Evolutionary conservation across 2,113 vertebrate species (phyloP), one percentile per base, ranked within the genome.

Genomic region (Collichthys lucidus): DNA sequence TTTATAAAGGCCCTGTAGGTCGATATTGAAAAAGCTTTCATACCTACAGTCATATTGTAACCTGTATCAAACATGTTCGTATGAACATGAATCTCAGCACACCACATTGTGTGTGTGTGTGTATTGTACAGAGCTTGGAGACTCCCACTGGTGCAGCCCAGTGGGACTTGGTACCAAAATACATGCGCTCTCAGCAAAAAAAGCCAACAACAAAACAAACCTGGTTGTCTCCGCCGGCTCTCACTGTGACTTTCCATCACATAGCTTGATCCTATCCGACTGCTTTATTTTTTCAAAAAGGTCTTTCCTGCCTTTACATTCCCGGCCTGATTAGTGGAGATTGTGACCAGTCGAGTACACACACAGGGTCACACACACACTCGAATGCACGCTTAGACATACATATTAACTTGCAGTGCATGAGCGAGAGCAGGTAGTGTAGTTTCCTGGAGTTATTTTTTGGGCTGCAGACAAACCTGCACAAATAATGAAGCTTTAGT

Each of bases 231-330:
- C 61, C 49, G 2, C 55, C 17, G 11, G 17, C 79, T 80, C 74
- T 83, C 78, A 44, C 68, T 61, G 70, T 19, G 6, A 82, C 86
- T 84, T 90, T 90, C 84, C 89, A 87, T 84, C n/a, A 29, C 44
- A n/a, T 77, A 75, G 85, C 73, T 78, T 77, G 64, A 90, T 88
- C 89, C 85, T 56, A 59, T 61, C 85, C 56, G 22, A 63, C 68
- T 79, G 82, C 67, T 31, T 82, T 83, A 57, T 56, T 83, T 67
- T 67, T 79, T 87, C 26, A 26, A 78, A 56, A 81, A 47, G 69
- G 44, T 76, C 29, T 79, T 89, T 88, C 87, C 86, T 86, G 83
- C 83, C 68, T 88, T 89, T 86, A 83, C 92, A 93, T 92, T 93
- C 92, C 86, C 35, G 29, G 49, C 73, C 47, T 65, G 88, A 92